Percentiles rank a stretch among this genome's conserved stretches.
phyloP scores from a whole-genome alignment of 2,888 invertebrate genomes.

The Sminthurinus aureus region DNA sequence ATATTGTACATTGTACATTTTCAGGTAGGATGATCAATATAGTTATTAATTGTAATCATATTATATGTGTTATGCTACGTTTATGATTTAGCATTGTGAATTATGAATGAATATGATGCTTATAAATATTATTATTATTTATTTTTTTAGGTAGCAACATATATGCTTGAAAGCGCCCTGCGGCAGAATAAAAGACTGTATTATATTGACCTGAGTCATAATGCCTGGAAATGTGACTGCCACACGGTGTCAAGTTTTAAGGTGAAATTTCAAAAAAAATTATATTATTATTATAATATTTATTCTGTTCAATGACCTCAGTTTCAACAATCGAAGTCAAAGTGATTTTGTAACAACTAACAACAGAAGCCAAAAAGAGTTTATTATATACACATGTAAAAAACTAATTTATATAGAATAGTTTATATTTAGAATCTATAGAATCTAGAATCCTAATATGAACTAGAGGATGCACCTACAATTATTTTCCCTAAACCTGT shows the following conservation, averaged over 20 bases:
- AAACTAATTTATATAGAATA: too few relatives aligned
- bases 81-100: neutral
- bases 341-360: too few relatives aligned
- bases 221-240: conserved; percentile 86
- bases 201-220: conserved; percentile 62
- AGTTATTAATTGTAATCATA: neutral
- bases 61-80: neutral
- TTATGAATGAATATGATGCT: neutral
- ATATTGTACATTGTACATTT: too few relatives aligned
- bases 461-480: too few relatives aligned
- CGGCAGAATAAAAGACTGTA: conserved; percentile 68
- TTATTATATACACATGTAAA: too few relatives aligned
- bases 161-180: conserved; percentile 80
- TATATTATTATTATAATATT: too few relatives aligned
- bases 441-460: too few relatives aligned
- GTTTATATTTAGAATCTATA: too few relatives aligned
- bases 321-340: too few relatives aligned
- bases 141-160: conserved; percentile 75
- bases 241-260: conserved; percentile 80
- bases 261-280: conserved; percentile 62
- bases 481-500: too few relatives aligned
- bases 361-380: too few relatives aligned
- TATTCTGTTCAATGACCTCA: too few relatives aligned
- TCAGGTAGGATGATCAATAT: neutral
- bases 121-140: neutral